phyloP scores from a whole-genome alignment of 2,113 vertebrate genomes.

The Irena cyanogastra region DNA sequence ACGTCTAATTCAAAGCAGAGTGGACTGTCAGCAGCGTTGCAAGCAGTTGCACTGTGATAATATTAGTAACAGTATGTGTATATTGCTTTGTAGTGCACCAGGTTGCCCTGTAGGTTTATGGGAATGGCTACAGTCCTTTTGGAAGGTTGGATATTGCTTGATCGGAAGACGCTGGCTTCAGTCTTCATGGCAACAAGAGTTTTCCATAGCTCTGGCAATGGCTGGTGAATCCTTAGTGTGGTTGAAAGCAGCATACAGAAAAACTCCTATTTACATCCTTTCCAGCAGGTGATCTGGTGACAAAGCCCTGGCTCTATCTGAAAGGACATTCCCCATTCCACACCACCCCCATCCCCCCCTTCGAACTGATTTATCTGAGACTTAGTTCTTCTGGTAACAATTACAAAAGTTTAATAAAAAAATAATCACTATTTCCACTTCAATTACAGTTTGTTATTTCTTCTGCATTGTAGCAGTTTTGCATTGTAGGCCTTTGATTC shows the following conservation, averaged over 20 bases:
- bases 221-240: not conserved
- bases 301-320: not conserved
- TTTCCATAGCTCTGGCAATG: not conserved
- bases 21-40: not conserved
- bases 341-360: no score
- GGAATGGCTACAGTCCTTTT: not conserved
- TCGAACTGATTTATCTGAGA: not conserved
- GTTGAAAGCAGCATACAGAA: not conserved
- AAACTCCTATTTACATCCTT: rapidly evolving
- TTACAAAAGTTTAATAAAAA: not conserved
- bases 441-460: not conserved
- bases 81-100: not conserved
- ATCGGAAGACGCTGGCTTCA: not conserved
- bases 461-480: not conserved
- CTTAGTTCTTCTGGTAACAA: not conserved
- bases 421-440: not conserved
- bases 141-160: not conserved
- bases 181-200: not conserved
- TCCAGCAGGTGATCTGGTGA: not conserved
- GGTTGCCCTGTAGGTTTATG: not conserved
- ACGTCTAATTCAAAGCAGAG: not conserved
- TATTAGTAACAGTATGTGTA: rapidly evolving
- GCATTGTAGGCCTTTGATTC: not conserved
- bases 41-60: not conserved
- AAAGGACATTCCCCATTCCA: not conserved